Conservation (phyloP, 1,140 invertebrate genomes). For the Cotesia glomerata region DNA sequence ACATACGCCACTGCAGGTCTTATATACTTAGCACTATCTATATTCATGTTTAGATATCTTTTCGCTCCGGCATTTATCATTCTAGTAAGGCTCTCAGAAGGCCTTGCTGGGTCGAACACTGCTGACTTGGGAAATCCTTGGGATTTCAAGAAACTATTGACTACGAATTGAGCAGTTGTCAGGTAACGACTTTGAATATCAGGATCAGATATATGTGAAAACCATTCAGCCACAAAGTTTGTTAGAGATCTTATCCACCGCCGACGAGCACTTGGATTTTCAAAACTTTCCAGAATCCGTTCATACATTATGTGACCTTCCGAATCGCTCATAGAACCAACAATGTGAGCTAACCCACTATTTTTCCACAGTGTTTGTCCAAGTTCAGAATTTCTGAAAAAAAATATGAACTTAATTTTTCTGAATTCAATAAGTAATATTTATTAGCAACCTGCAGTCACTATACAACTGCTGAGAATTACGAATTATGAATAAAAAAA, state of each 20-base stretch:
- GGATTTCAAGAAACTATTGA: slow-evolving; percentile 77
- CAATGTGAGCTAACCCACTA: slow-evolving; percentile 72
- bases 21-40: slow-evolving; percentile 75
- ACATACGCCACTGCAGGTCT: slow-evolving; percentile 75
- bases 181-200: slow-evolving; percentile 77
- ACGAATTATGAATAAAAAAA: too few species aligned
- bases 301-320: slow-evolving; percentile 74
- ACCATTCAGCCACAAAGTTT: slow-evolving; percentile 76
- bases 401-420: background rate
- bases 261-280: slow-evolving; percentile 76
- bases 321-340: slow-evolving; percentile 67
- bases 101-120: slow-evolving; percentile 72
- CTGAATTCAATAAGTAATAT: too few species aligned
- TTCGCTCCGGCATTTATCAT: slow-evolving; percentile 73
- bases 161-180: slow-evolving; percentile 71
- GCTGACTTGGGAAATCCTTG: slow-evolving; percentile 76
- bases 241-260: slow-evolving; percentile 79
- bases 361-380: slow-evolving; percentile 76
- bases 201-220: slow-evolving; percentile 76
- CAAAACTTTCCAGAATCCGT: slow-evolving; percentile 75
- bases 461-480: too few species aligned
- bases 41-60: slow-evolving; percentile 73
- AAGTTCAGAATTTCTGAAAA: slow-evolving; percentile 71
- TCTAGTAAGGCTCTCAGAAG: slow-evolving; percentile 70
- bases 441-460: too few species aligned